Evolutionary conservation across 1,140 invertebrate genomes (phyloP), one percentile per base, ranked within the genome.

Genomic region (Drosophila sp.): DNA sequence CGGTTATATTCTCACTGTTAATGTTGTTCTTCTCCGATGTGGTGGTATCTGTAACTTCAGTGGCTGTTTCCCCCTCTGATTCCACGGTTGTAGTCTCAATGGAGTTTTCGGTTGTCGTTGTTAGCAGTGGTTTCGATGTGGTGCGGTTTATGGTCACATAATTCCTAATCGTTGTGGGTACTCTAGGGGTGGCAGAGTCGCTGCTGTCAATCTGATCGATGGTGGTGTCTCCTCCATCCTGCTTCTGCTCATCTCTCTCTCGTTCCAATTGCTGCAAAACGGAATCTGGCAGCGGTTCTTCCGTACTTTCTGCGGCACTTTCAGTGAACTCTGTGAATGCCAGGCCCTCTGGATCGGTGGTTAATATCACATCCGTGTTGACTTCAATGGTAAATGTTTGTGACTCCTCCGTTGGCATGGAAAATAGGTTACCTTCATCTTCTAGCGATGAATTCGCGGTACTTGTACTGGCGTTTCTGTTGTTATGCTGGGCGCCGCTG

Each of bases 261-360:
- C 10, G 6, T 3, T 66, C 73, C 35, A 80, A 27, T 30, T 77
- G 81, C 6, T 41, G 33, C 29, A 80, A 1, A 33, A 82, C 83
- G 1, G 83, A 85, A 0, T 87, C 79, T 5, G 71, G 69, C 38
- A 87, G 35, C 3, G 82, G 79, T 1, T 86, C 75, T 23, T 87
- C 82, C 1, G 82, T 87, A 1, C 56, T 57, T 1, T 32, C 25
- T 0, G 55, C 6, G 0, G 54, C 56, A 47, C 35, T 54, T 7
- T 67, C 72, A 0, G 64, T 27, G 7, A 33, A 33, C 0, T 75
- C 58, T 1, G 75, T 82, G 7, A 79, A 87, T 27, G 11, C 1
- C 30, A 72, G 29, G 3, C 66, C 27, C 33, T 30, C 66, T 1
- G 73, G 54, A 44, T 71, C 65, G 11, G 82, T 86, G 44, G 72